Percentiles rank a stretch among this genome's conserved stretches.
These are phyloP conservation scores for Drosophila sproati DNA, from an alignment of 1,140 invertebrate genomes.

Conservation along the genomic window DNA sequence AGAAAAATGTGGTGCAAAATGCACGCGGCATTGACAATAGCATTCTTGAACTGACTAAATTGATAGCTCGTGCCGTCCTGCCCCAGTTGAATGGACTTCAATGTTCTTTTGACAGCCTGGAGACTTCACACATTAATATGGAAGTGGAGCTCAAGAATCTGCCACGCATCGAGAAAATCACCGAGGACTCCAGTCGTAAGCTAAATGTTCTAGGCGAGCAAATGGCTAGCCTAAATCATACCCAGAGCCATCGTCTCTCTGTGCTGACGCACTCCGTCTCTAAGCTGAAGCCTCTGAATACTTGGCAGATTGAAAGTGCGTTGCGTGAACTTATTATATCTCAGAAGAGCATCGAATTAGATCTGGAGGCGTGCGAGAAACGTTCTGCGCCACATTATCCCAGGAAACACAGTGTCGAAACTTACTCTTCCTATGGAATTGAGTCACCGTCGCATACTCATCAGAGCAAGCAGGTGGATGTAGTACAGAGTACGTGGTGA, in stretches of 20 bases:
- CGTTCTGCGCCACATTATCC: neutral
- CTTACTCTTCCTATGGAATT: constrained; percentile 19
- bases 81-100: constrained; percentile 64
- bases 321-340: constrained; percentile 65
- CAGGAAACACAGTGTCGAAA: neutral
- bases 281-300: constrained; percentile 50
- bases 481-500: no score
- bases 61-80: constrained; percentile 57
- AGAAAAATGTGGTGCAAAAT: constrained; percentile 47
- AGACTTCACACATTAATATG: constrained; percentile 66
- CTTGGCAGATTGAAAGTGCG: constrained; percentile 58
- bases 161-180: constrained; percentile 45
- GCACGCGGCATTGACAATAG: constrained; percentile 49
- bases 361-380: constrained; percentile 51
- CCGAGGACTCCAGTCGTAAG: constrained; percentile 47
- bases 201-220: constrained; percentile 40
- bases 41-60: constrained; percentile 53
- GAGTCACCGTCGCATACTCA: constrained; percentile 4
- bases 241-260: constrained; percentile 43
- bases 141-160: constrained; percentile 62
- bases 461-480: neutral
- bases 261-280: constrained; percentile 33
- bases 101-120: constrained; percentile 60
- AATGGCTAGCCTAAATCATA: constrained; percentile 49
- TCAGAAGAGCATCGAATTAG: constrained; percentile 66